These are phyloP conservation scores for Sinohyriopsis cumingii DNA, from an alignment of 2,888 invertebrate genomes.

Conservation along the genomic window DNA sequence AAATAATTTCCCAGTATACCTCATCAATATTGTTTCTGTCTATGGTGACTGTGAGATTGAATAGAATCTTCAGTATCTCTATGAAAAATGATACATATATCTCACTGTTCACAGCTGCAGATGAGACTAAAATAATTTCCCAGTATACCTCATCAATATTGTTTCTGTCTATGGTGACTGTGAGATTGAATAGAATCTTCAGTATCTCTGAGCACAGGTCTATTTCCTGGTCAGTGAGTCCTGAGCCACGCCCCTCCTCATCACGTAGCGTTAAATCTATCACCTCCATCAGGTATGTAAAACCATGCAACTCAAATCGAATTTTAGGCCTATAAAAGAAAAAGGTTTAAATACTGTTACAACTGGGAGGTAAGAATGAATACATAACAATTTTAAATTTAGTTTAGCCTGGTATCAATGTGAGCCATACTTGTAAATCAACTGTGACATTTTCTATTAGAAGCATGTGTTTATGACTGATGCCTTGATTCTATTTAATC, in stretches of 20 bases:
- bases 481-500: too few relatives aligned
- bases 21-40: conserved; percentile 72
- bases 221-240: conserved; percentile 69
- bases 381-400: too few relatives aligned
- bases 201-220: conserved; percentile 73
- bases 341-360: neutral
- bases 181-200: conserved; percentile 74
- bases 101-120: too few relatives aligned
- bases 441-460: too few relatives aligned
- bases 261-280: conserved; percentile 71
- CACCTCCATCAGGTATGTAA: conserved; percentile 73
- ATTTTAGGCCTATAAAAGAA: conserved; percentile 67
- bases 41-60: conserved; percentile 72
- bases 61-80: conserved; percentile 74
- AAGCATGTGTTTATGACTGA: too few relatives aligned
- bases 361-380: too few relatives aligned
- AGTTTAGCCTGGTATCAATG: too few relatives aligned
- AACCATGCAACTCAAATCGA: conserved; percentile 72
- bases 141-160: conserved; percentile 70
- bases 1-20: conserved; percentile 45
- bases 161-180: conserved; percentile 70
- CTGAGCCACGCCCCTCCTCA: conserved; percentile 50
- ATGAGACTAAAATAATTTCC: too few relatives aligned
- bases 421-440: too few relatives aligned
- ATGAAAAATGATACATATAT: too few relatives aligned